phyloP scores from a whole-genome alignment of 2,113 vertebrate species.

The Tetrao urogallus region DNA sequence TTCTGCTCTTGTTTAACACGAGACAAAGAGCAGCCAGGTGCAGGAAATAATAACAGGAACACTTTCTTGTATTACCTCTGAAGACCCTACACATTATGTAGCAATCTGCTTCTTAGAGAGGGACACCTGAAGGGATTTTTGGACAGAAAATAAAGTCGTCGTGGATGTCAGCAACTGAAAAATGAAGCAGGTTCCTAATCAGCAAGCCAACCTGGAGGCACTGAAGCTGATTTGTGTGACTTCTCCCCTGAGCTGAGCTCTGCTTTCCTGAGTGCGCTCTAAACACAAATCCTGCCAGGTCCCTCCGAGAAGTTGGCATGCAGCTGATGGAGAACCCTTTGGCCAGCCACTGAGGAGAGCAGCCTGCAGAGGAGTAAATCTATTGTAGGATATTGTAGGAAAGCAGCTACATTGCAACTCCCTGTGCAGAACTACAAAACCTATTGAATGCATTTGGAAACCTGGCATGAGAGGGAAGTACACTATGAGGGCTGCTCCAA shows the following conservation, averaged over 20 bases:
- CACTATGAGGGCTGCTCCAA: background rate
- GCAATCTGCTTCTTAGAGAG: background rate
- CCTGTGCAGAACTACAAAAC: slow-evolving; percentile 6
- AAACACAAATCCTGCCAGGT: background rate
- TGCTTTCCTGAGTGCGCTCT: slow-evolving; percentile 2
- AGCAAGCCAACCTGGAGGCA: background rate
- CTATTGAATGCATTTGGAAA: background rate
- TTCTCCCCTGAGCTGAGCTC: slow-evolving; percentile 13
- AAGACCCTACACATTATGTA: background rate
- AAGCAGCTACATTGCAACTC: background rate
- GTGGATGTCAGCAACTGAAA: background rate
- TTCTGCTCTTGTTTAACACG: background rate
- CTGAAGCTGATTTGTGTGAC: background rate
- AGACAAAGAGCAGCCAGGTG: background rate
- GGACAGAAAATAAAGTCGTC: background rate
- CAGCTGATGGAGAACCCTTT: background rate
- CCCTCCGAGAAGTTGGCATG: background rate
- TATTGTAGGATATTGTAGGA: background rate
- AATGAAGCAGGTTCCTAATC: background rate
- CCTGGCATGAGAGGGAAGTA: background rate
- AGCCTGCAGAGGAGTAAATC: background rate
- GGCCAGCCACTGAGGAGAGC: background rate
- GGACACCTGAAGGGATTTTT: background rate
- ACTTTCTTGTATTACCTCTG: background rate
- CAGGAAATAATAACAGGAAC: background rate